phyloP scores from a whole-genome alignment of 2,888 invertebrate species.

The Drosophila diplacantha region DNA sequence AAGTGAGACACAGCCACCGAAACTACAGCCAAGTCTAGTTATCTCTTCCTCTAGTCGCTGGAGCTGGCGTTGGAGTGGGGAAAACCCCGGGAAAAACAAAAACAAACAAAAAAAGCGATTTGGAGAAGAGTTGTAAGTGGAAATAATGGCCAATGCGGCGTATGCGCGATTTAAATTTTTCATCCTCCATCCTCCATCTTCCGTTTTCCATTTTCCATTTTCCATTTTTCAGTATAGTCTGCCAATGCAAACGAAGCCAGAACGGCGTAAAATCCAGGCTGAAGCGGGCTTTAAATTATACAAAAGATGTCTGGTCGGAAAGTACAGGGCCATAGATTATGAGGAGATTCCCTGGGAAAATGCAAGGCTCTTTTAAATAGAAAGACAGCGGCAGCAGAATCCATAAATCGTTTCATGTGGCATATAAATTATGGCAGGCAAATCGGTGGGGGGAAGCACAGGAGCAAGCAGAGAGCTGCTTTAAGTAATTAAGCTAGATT shows the following conservation, averaged over 20 bases:
- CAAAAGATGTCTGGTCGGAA: slow-evolving; percentile 11
- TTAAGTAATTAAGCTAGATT: not conserved
- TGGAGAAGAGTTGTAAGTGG: slow-evolving; percentile 27
- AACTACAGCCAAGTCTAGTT: slow-evolving; percentile 30
- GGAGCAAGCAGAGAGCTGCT: not conserved
- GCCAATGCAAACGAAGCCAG: not conserved
- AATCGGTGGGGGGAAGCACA: no score
- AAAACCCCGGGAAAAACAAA: slow-evolving; percentile 8
- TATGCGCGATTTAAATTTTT: slow-evolving; percentile 33
- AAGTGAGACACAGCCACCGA: slow-evolving; percentile 31
- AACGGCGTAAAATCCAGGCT: slow-evolving; percentile 5
- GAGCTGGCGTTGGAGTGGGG: not conserved
- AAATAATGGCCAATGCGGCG: slow-evolving; percentile 36
- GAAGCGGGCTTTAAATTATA: slow-evolving; percentile 19
- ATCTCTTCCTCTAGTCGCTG: not conserved
- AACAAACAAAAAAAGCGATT: slow-evolving; percentile 17
- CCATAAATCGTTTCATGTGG: slow-evolving; percentile 9
- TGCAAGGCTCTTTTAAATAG: not conserved
- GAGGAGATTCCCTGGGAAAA: slow-evolving; percentile 1
- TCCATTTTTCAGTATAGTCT: not conserved
- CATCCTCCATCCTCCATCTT: not conserved
- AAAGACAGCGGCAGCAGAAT: not conserved
- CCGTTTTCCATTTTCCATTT: not conserved
- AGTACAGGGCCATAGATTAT: slow-evolving; percentile 17
- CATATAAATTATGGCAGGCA: slow-evolving; percentile 2